These are phyloP conservation scores for Pheosia tremula DNA, from an alignment of 2,888 invertebrate species.

Conservation along the genomic window DNA sequence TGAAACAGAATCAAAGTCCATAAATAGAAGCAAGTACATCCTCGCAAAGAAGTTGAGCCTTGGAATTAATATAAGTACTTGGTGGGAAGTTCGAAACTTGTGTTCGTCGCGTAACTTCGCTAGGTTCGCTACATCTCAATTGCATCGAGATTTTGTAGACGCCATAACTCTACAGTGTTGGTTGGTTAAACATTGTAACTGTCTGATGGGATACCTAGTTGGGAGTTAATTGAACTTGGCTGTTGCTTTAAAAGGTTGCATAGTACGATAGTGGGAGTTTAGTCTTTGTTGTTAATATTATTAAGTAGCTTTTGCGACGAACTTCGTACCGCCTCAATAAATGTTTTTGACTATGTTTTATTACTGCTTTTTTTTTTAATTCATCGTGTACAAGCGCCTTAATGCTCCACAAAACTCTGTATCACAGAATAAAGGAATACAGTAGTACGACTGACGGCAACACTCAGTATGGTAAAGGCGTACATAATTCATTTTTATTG, in stretches of 20 bases:
- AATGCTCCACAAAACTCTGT: no score
- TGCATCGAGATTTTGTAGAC: constrained; percentile 7
- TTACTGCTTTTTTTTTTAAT: no score
- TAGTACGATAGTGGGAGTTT: not conserved
- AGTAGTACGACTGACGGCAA: constrained; percentile 1
- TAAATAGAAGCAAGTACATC: not conserved
- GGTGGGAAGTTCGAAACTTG: constrained; percentile 8
- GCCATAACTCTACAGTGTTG: constrained; percentile 6
- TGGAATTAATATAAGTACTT: constrained; percentile 13
- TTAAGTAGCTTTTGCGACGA: no score
- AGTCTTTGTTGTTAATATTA: not conserved
- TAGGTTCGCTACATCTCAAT: constrained; percentile 6
- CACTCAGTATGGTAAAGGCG: constrained; percentile 19
- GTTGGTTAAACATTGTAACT: constrained; percentile 9
- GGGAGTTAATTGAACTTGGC: constrained; percentile 6
- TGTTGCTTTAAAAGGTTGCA: constrained; percentile 3
- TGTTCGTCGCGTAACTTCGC: constrained; percentile 3
- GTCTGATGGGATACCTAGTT: constrained; percentile 4
- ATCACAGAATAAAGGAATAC: constrained; percentile 1
- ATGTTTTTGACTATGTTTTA: no score
- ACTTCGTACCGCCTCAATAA: no score
- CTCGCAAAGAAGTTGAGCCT: constrained; percentile 11
- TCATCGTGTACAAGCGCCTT: no score
- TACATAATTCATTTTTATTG: constrained; percentile 43
- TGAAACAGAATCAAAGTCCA: not conserved